phyloP scores from a whole-genome alignment of 2,113 vertebrate genomes.

The Ornithorhynchus anatinus region DNA sequence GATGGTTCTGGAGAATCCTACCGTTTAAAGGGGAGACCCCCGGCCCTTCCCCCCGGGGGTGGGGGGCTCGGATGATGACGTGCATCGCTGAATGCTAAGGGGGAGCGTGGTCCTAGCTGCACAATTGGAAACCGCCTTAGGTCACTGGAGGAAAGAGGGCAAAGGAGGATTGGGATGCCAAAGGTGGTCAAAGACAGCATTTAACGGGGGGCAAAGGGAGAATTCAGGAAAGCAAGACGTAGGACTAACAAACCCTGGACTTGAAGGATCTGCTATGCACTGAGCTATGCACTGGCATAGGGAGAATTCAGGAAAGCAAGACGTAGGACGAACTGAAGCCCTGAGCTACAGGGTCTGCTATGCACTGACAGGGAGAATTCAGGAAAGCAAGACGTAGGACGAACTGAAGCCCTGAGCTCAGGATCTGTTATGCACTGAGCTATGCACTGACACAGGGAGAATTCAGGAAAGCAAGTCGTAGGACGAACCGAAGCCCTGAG shows the following conservation, averaged over 20 bases:
- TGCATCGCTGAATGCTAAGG: slow-evolving; percentile 9
- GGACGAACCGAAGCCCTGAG: too few species aligned
- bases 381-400: background rate
- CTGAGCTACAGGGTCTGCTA: too few species aligned
- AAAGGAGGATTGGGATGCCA: background rate
- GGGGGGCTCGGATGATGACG: too few species aligned
- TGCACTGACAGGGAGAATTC: background rate
- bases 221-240: background rate
- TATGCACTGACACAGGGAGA: accelerated
- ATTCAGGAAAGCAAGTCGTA: background rate
- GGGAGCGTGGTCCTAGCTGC: background rate
- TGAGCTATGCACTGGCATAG: too few species aligned
- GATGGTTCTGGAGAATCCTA: too few species aligned
- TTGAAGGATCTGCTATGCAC: too few species aligned
- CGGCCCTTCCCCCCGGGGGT: too few species aligned
- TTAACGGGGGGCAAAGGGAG: background rate
- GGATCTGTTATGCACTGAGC: too few species aligned
- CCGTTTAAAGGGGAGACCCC: too few species aligned
- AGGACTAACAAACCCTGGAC: too few species aligned
- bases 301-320: background rate
- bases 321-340: background rate
- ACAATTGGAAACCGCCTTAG: background rate
- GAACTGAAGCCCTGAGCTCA: too few species aligned
- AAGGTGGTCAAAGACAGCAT: background rate
- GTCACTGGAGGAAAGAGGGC: slow-evolving; percentile 22